Evolutionary conservation across 2,113 vertebrate species (phyloP), one percentile per base, ranked within the genome.

Genomic region (Corythaixoides concolor): DNA sequence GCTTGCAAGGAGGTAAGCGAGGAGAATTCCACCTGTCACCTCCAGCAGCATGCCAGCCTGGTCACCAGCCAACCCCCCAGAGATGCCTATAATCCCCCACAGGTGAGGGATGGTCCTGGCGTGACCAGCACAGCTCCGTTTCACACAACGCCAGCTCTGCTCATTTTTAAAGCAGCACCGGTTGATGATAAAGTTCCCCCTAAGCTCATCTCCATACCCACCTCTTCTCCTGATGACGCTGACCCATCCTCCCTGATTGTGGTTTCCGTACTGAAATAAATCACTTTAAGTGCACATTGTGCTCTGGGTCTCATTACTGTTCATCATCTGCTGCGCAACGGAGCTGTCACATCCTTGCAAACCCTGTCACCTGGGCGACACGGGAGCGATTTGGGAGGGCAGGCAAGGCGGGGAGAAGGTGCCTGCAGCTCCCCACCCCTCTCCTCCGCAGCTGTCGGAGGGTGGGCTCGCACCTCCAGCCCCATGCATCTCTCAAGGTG

Each of bases 231-330:
- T 91, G 90, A 77, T 77, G 93, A 90, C 15, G 1, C 89, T 77
- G 92, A 90, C 92, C 86, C 90, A 88, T 87, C 93, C 86, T 89
- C 74, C 86, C 88, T 21, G 88, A 85, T 70, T 89, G 84, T 77
- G 77, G 77, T 63, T 91, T 53, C 73, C 88, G 69, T n/a, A 37
- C 88, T 73, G 89, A 85, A 79, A 92, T 86, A 89, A 96, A 90
- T 89, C 89, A 95, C 66, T 68, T 68, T 41, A 87, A 92, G 86
- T 64, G 94, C 66, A 64, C 69, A 11, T 62, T 79, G 90, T 78
- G 49, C 92, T 92, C 85, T 21, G 66, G 69, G 62, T 75, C 96
- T 94, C 95, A 69, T 92, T 78, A 90, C 80, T 18, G 62, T 91
- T 89, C 86, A 89, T 92, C 91, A 93, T 67, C 74, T 11, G 35